These are phyloP conservation scores for Monodelphis domestica DNA, from an alignment of 2,797 vertebrate genomes.

Conservation along the genomic window DNA sequence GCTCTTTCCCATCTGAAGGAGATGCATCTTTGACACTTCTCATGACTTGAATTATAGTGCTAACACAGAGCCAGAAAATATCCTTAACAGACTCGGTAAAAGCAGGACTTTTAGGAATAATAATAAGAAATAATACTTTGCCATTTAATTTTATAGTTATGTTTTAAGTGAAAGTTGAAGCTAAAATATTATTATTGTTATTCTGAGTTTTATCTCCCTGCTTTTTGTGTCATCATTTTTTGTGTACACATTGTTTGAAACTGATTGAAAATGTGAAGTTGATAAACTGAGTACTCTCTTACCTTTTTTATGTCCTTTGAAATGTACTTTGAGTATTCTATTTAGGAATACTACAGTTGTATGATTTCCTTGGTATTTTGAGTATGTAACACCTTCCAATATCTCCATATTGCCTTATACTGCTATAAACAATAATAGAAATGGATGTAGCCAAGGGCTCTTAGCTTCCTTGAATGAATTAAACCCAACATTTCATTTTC, in stretches of 20 bases:
- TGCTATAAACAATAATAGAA: background rate
- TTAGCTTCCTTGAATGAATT: background rate
- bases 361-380: constrained; percentile 22
- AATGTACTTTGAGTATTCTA: constrained; percentile 8
- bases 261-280: constrained; percentile 55
- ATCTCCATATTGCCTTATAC: background rate
- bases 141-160: constrained; percentile 68
- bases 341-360: background rate
- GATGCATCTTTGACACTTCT: constrained; percentile 93
- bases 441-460: background rate
- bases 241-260: constrained; percentile 40
- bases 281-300: constrained; percentile 21
- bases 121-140: constrained; percentile 61
- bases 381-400: background rate
- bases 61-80: constrained; percentile 87
- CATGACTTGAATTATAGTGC: constrained; percentile 89
- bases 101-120: constrained; percentile 58
- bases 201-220: constrained; percentile 73
- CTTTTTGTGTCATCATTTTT: constrained; percentile 74
- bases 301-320: constrained; percentile 5
- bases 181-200: constrained; percentile 70
- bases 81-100: constrained; percentile 84
- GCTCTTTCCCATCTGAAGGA: constrained; percentile 90
- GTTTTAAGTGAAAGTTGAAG: constrained; percentile 76
- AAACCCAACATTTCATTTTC: background rate